Conservation (phyloP, 2,797 vertebrate genomes). For the Taeniopygia guttata region DNA sequence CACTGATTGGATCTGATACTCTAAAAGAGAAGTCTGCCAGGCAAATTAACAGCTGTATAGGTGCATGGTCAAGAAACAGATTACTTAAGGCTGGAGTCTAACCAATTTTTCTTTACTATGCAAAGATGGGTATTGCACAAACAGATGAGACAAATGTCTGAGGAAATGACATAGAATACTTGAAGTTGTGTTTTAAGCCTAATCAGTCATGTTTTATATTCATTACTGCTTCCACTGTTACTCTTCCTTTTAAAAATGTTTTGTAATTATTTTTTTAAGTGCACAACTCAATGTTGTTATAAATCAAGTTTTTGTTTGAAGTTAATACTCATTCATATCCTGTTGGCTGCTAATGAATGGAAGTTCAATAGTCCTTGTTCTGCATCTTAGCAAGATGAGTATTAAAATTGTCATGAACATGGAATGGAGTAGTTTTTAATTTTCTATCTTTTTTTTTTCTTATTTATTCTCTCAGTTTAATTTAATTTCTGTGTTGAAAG, state of each 20-base stretch:
- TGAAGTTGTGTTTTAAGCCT: conserved; percentile 74
- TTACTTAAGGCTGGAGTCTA: conserved; percentile 67
- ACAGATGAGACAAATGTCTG: conserved; percentile 65
- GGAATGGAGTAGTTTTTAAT: conserved; percentile 61
- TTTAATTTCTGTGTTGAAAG: conserved; percentile 15
- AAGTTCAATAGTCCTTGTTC: conserved; percentile 72
- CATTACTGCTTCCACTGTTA: conserved; percentile 69
- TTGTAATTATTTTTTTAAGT: conserved; percentile 77
- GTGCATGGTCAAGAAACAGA: conserved; percentile 85
- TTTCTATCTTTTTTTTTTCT: conserved; percentile 24
- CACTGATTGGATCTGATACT: conserved; percentile 82
- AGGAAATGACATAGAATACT: conserved; percentile 75
- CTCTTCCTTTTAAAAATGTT: conserved; percentile 68
- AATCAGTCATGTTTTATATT: conserved; percentile 66
- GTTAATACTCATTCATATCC: conserved; percentile 71
- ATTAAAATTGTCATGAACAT: conserved; percentile 75
- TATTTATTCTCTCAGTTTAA: conserved; percentile 44
- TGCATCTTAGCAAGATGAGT: conserved; percentile 72
- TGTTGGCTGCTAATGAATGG: conserved; percentile 73
- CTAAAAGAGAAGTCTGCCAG: conserved; percentile 76
- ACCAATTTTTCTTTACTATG: conserved; percentile 93
- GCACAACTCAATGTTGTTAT: conserved; percentile 64
- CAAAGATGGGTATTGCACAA: conserved; percentile 94
- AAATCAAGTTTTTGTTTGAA: conserved; percentile 68
- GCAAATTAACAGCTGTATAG: conserved; percentile 76